These are phyloP conservation scores for Zelostemma sp. DNA, from an alignment of 1,140 invertebrate genomes.

Conservation along the genomic window DNA sequence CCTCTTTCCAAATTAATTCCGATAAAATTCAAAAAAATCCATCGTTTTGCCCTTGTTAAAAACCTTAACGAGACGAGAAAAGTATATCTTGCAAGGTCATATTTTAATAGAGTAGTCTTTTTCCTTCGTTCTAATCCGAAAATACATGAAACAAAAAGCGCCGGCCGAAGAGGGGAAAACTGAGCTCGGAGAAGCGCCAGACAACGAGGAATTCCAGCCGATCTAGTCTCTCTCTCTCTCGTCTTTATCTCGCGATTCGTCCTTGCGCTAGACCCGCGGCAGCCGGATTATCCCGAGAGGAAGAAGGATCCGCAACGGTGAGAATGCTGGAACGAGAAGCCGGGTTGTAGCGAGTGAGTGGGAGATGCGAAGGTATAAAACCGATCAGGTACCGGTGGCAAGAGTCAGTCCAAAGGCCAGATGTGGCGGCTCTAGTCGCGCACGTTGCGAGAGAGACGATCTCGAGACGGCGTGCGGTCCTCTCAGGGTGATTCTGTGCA, in stretches of 20 bases:
- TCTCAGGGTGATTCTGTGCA: conserved; percentile 63
- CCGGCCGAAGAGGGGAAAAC: too few species aligned
- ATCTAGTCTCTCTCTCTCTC: conserved; percentile 15
- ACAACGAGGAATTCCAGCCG: background rate
- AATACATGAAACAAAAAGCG: too few species aligned
- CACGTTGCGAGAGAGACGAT: conserved; percentile 66
- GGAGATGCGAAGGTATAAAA: conserved; percentile 71
- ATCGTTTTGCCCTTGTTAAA: too few species aligned
- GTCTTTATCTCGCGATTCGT: conserved; percentile 39
- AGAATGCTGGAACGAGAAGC: conserved; percentile 40
- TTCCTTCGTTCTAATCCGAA: too few species aligned
- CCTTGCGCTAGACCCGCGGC: conserved; percentile 52
- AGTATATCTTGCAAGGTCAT: too few species aligned
- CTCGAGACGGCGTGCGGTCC: conserved; percentile 57
- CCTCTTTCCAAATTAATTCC: too few species aligned
- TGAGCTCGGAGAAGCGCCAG: conserved; percentile 1
- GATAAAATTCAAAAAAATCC: too few species aligned
- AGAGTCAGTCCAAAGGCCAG: conserved; percentile 67
- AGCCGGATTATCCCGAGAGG: conserved; percentile 45
- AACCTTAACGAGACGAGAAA: too few species aligned
- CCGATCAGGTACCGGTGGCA: conserved; percentile 56
- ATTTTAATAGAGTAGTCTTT: too few species aligned
- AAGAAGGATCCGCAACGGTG: conserved; percentile 50
- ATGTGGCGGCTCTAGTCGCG: conserved; percentile 68
- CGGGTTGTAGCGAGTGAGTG: conserved; percentile 54